These are phyloP conservation scores for Agrotis exclamationis DNA, from an alignment of 2,888 invertebrate genomes.

Conservation along the genomic window DNA sequence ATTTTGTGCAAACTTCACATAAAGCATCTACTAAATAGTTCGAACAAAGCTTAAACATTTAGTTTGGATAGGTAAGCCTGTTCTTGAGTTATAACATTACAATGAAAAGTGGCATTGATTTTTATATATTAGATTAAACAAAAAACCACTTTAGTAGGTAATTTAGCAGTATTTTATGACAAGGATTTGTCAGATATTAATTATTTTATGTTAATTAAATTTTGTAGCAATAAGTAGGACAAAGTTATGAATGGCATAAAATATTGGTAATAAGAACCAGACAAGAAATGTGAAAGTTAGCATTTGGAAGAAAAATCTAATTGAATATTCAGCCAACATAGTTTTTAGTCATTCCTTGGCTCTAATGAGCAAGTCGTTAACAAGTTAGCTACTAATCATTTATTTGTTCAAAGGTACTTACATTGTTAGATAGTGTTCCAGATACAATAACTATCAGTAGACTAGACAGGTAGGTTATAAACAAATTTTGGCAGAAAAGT, in stretches of 20 bases:
- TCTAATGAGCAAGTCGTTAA: conserved; percentile 37
- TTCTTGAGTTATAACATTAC: too few species aligned
- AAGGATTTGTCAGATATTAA: too few species aligned
- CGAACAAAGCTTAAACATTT: too few species aligned
- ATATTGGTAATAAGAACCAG: conserved; percentile 14
- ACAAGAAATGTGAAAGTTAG: conserved; percentile 53
- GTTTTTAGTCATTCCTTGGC: conserved; percentile 20
- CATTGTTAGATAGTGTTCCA: conserved; percentile 28
- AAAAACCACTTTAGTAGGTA: neutral
- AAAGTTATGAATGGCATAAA: neutral
- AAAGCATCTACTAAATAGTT: too few species aligned
- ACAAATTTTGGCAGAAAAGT: conserved; percentile 50
- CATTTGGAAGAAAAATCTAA: conserved; percentile 20
- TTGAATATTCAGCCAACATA: conserved; percentile 46
- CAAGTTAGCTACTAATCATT: conserved; percentile 13
- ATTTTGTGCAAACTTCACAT: too few species aligned
- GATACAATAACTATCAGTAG: conserved; percentile 31
- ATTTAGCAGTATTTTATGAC: neutral
- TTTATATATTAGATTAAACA: too few species aligned
- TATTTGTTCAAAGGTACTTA: conserved; percentile 29
- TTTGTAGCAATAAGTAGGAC: neutral
- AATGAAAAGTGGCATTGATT: too few species aligned
- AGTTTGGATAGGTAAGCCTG: too few species aligned
- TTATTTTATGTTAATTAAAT: too few species aligned
- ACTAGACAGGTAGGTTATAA: conserved; percentile 58